Evolutionary conservation across 1,140 invertebrate genomes (phyloP), one percentile per base, ranked within the genome.

Genomic region (Campoletis sonorensis): DNA sequence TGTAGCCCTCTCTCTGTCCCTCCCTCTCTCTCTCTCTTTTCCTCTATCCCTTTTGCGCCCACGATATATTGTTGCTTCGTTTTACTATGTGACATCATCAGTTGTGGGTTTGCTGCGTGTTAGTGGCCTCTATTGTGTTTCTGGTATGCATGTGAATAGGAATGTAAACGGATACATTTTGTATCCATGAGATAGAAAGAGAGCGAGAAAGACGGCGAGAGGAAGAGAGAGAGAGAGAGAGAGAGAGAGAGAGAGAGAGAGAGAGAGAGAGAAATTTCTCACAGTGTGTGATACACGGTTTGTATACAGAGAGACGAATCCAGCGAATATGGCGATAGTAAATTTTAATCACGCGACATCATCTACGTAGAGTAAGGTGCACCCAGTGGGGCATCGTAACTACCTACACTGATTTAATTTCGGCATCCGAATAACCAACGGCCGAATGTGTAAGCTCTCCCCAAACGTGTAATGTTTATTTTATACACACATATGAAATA

Each of bases 281-380:
- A 58, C 75, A 30, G 30, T n/a, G n/a, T 54, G 51, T 54, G n/a
- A 54, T 8, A 54, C 51, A n/a, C 16, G 1, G 51, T 11, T n/a
- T 77, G 75, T n/a, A 54, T n/a, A 54, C 51, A n/a, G 16, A 54
- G 51, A 18, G n/a, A 4, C 18, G 4, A 54, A n/a, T n/a, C 18
- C 51, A 54, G 51, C 51, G 68, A 30, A 70, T 70, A 70, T 70
- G 68, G 68, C 30, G 68, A 70, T 33, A 33, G 68, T 40, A 70
- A 40, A 70, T 70, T 70, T 70, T 70, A 70, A 70, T 70, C 33
- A 70, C 40, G 68, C 27, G 68, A 37, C 68, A 70, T 33, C 27
- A 70, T 70, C 68, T 37, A 70, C 68, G 27, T 37, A 27, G 51
- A 54, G 16, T 15, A 16, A 70, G 68, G 13, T 70, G 64, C 21